These are phyloP conservation scores for Echinometra lucunter DNA, from an alignment of 53 echinoderm and acorn worm genomes.

Conservation along the genomic window DNA sequence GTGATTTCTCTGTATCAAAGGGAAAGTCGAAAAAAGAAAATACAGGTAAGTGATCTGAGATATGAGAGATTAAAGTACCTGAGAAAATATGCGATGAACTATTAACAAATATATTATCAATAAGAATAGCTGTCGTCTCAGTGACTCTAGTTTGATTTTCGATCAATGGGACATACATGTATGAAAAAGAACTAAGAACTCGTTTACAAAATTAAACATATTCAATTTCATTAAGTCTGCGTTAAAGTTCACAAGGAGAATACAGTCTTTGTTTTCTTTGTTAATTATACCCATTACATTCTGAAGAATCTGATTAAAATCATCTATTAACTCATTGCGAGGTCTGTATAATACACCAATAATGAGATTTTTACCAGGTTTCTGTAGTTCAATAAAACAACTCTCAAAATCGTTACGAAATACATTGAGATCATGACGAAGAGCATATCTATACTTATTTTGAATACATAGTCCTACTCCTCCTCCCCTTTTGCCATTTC, in stretches of 20 bases:
- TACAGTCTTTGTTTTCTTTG: not conserved
- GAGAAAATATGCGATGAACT: not conserved
- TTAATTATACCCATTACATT: not conserved
- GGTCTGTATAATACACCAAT: conserved; percentile 20
- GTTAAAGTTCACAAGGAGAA: not conserved
- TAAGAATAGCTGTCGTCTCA: not conserved
- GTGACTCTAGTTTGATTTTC: not conserved
- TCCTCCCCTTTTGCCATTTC: not conserved
- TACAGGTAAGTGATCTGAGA: not conserved
- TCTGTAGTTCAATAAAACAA: not conserved
- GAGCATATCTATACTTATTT: not conserved
- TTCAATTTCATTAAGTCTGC: not conserved
- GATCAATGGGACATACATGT: not conserved
- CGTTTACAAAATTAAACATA: not conserved
- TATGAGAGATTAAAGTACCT: not conserved
- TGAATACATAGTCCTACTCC: not conserved
- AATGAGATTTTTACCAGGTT: not conserved
- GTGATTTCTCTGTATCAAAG: not conserved
- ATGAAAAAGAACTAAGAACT: not conserved
- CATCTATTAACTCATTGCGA: not conserved
- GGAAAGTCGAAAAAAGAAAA: not conserved
- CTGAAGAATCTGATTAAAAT: not conserved
- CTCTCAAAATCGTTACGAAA: not conserved
- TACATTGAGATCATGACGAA: not conserved
- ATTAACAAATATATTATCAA: too few relatives aligned